Conservation (phyloP, 2,797 vertebrate genomes). For the Urophycis tenuis region DNA sequence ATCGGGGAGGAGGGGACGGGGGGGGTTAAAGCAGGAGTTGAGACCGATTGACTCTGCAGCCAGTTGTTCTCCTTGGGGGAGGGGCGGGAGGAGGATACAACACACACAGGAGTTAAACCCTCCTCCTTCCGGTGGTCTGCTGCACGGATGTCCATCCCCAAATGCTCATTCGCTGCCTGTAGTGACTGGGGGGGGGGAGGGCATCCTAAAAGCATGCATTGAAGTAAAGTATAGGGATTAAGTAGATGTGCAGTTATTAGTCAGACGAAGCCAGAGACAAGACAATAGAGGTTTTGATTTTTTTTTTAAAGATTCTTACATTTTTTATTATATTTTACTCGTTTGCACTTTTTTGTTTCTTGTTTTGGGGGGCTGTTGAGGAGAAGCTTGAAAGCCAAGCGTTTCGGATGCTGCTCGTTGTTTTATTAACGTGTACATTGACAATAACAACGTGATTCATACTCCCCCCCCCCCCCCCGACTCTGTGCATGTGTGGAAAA, state of each 20-base stretch:
- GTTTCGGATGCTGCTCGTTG: background rate
- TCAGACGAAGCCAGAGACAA: constrained; percentile 29
- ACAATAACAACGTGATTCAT: background rate
- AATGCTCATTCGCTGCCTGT: too few species aligned
- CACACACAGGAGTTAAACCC: background rate
- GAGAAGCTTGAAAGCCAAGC: background rate
- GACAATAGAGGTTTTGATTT: background rate
- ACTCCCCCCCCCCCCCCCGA: too few species aligned
- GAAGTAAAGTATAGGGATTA: too few species aligned
- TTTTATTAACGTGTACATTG: background rate
- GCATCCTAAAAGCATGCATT: constrained; percentile 4
- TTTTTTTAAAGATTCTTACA: background rate
- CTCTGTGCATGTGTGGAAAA: background rate
- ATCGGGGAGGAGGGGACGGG: too few species aligned
- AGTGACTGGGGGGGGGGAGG: too few species aligned
- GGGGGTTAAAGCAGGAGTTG: background rate
- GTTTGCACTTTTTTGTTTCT: background rate
- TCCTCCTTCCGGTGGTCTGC: background rate
- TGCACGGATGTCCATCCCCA: too few species aligned
- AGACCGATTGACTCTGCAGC: background rate
- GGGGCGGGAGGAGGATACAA: background rate
- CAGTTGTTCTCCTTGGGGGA: background rate
- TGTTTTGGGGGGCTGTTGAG: background rate
- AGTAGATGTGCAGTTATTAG: constrained; percentile 3
- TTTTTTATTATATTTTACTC: background rate